Conservation (phyloP, 2,113 vertebrate species). For the Anoura caudifer region DNA sequence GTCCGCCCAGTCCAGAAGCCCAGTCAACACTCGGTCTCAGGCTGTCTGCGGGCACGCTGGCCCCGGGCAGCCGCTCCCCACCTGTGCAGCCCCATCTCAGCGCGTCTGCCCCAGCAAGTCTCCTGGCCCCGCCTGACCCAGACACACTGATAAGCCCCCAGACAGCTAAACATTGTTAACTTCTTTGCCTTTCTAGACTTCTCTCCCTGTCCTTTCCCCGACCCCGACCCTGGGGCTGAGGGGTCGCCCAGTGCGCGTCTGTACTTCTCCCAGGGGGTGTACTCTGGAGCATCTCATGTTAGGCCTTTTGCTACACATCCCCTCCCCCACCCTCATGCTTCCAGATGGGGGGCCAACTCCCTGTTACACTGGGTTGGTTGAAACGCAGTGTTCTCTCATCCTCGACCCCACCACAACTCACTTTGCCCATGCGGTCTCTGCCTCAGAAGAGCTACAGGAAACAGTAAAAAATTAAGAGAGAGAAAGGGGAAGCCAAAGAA, state of each 20-base stretch:
- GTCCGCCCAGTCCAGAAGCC: neutral
- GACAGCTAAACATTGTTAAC: conserved; percentile 75
- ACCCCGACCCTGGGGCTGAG: conserved; percentile 44
- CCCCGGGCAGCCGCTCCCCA: neutral
- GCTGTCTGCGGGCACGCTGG: neutral
- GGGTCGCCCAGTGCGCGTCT: neutral
- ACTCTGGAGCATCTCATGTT: accelerated
- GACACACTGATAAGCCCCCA: conserved; percentile 67
- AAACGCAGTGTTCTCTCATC: neutral
- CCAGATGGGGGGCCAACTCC: neutral
- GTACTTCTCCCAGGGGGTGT: neutral
- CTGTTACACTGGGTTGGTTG: neutral
- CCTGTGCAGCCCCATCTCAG: neutral
- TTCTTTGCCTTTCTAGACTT: conserved; percentile 67
- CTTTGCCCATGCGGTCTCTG: neutral
- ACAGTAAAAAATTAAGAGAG: neutral
- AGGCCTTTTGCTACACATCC: accelerated
- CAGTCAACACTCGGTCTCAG: neutral
- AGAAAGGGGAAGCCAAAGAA: neutral
- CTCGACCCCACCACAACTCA: accelerated
- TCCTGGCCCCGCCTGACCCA: conserved; percentile 51
- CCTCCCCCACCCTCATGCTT: neutral
- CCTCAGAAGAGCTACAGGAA: neutral
- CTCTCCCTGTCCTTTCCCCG: conserved; percentile 60
- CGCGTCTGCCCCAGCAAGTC: neutral